phyloP scores from a whole-genome alignment of 1,140 invertebrate species.

The Venturia canescens region DNA sequence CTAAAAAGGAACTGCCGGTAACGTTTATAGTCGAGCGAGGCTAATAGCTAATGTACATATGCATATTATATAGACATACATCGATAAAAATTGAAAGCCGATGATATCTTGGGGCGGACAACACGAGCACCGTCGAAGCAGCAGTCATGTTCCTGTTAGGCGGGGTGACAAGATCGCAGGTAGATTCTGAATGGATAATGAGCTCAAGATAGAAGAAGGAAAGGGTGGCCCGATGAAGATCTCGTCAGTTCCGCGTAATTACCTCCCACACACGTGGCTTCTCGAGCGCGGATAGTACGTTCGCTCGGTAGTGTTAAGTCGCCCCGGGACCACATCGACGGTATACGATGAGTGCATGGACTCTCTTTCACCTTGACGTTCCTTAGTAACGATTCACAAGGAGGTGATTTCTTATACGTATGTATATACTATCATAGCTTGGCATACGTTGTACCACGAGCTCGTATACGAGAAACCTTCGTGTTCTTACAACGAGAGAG shows the following conservation, averaged over 20 bases:
- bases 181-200: slow-evolving; percentile 68
- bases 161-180: slow-evolving; percentile 63
- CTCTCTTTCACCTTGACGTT: background rate
- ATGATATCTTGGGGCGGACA: slow-evolving; percentile 48
- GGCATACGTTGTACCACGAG: slow-evolving; percentile 29
- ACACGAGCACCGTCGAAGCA: slow-evolving; percentile 40
- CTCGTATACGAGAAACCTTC: slow-evolving; percentile 25
- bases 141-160: slow-evolving; percentile 53
- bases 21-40: background rate
- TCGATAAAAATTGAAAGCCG: slow-evolving; percentile 16
- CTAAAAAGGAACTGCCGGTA: background rate
- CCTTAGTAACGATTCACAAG: slow-evolving; percentile 8
- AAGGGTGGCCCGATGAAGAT: slow-evolving; percentile 62
- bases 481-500: slow-evolving; percentile 31
- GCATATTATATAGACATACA: slow-evolving; percentile 20
- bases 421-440: background rate
- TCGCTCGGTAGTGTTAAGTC: background rate
- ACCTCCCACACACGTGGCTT: slow-evolving; percentile 60
- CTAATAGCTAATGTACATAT: slow-evolving; percentile 32
- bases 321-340: slow-evolving; percentile 24
- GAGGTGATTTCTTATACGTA: slow-evolving; percentile 33
- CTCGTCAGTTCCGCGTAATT: slow-evolving; percentile 71
- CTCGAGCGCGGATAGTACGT: background rate
- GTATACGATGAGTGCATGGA: slow-evolving; percentile 1
- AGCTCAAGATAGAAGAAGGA: slow-evolving; percentile 39